Base-by-base conservation (phyloP, 2,797 vertebrate species). In the Erethizon dorsatum region DNA sequence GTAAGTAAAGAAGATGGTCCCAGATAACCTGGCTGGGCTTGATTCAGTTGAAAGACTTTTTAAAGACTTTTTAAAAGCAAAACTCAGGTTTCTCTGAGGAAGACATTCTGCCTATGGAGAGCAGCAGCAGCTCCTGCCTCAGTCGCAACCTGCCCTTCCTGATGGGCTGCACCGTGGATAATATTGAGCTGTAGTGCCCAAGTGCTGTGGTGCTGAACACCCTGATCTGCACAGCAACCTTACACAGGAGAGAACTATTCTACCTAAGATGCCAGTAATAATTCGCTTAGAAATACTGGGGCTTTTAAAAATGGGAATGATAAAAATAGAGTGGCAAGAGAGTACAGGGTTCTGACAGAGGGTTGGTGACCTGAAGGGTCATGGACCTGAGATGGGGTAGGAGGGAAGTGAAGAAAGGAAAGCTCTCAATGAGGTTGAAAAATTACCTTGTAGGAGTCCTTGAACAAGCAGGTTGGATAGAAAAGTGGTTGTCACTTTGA, bases 71-170 rank as follows among this genome's bases (percentile, higher is more conserved):
- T 84, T 33, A 73, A 71, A 13, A 67, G 18, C 17, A 83, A 45
- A 94, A 67, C 37, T 65, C 7, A 2, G 50, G 33, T 83, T 92
- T 95, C 75, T 85, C n/a, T 90, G 77, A 83, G 63, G 54, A 47
- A 85, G 54, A 63, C 73, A 50, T 69, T 90, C 77, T 87, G 56
- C 45, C 15, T 65, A 5, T 61, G 56, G 59, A 85, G 2, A 50
- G n/a, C 52, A 92, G 15, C 20, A 20, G 52, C 41, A 61, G 31
- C 24, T 56, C 20, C 45, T 61, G 56, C 3, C 37, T 2, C 37
- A 47, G 31, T 41, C 47, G 28, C 15, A 26, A 13, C 8, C 14
- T 67, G 24, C 4, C 22, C 12, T 79, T 85, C 47, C 61, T 33
- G n/a, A 75, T 13, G n/a, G 56, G n/a, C 77, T 82, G 22, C 8